A percentile compares a stretch with the other conserved stretches of the same genome.
Conservation (phyloP, 1,140 invertebrate genomes). For the Pectinophora gossypiella region DNA sequence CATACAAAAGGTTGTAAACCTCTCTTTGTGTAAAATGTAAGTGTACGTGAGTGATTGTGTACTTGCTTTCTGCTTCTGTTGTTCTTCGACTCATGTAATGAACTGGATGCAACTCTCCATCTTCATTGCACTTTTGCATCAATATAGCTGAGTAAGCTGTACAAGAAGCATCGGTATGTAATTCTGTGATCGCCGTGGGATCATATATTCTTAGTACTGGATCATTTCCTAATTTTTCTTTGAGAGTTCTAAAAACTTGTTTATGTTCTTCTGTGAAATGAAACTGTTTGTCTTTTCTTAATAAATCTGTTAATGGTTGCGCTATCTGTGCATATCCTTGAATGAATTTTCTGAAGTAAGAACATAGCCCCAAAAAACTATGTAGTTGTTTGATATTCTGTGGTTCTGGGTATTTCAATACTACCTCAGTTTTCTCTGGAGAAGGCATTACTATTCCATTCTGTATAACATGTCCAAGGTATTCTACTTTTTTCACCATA, state of each 20-base stretch:
- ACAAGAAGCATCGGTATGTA: constrained; percentile 1
- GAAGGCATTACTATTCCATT: background rate
- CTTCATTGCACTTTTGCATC: background rate
- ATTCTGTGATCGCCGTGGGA: background rate
- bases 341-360: constrained; percentile 9
- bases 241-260: background rate
- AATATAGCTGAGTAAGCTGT: background rate
- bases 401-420: background rate
- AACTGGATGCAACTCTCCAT: background rate
- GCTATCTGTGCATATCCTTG: constrained; percentile 5
- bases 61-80: background rate
- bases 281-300: background rate
- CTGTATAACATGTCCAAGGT: background rate
- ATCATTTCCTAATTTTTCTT: background rate
- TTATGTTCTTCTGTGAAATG: background rate
- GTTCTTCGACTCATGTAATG: constrained; percentile 2
- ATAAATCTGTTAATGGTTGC: constrained; percentile 3
- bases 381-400: constrained; percentile 4
- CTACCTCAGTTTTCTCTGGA: constrained; percentile 7
- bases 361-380: background rate
- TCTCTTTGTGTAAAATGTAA: too few relatives aligned
- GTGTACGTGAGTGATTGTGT: too few relatives aligned
- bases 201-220: background rate
- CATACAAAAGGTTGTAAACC: too few relatives aligned
- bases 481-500: background rate